These are phyloP conservation scores for Bursaphelenchus okinawaensis DNA, from an alignment of 2,888 invertebrate species.

Conservation along the genomic window DNA sequence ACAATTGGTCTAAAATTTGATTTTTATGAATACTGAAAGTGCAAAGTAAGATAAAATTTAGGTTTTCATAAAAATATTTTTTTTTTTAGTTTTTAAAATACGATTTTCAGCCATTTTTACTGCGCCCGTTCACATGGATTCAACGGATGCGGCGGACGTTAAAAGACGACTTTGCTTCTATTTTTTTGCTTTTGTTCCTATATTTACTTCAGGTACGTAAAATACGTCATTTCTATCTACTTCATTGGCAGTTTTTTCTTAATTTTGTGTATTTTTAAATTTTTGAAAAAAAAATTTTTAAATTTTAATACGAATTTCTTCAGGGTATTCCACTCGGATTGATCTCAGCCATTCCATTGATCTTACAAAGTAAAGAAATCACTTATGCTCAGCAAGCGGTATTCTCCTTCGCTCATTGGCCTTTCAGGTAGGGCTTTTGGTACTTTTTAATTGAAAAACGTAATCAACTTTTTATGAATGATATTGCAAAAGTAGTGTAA, in stretches of 20 bases:
- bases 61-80: too few species aligned
- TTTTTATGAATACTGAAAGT: too few species aligned
- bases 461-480: too few species aligned
- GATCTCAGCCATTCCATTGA: conserved; percentile 87
- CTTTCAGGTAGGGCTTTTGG: conserved; percentile 74
- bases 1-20: too few species aligned
- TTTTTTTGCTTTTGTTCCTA: conserved; percentile 73
- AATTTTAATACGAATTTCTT: conserved; percentile 2
- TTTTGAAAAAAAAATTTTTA: too few species aligned
- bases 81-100: too few species aligned
- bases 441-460: conserved; percentile 72
- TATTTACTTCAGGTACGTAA: conserved; percentile 70
- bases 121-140: conserved; percentile 41
- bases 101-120: conserved; percentile 43
- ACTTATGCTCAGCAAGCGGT: conserved; percentile 83
- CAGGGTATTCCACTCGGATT: conserved; percentile 86
- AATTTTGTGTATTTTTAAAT: conserved; percentile 16
- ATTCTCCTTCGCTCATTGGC: conserved; percentile 62
- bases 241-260: not conserved
- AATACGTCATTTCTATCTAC: conserved; percentile 1
- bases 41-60: too few species aligned
- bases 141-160: conserved; percentile 40
- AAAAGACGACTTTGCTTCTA: conserved; percentile 52
- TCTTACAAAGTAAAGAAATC: conserved; percentile 83
- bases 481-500: not conserved